Base-by-base conservation (phyloP, 2,113 vertebrate species). In the Chaetops frenatus region DNA sequence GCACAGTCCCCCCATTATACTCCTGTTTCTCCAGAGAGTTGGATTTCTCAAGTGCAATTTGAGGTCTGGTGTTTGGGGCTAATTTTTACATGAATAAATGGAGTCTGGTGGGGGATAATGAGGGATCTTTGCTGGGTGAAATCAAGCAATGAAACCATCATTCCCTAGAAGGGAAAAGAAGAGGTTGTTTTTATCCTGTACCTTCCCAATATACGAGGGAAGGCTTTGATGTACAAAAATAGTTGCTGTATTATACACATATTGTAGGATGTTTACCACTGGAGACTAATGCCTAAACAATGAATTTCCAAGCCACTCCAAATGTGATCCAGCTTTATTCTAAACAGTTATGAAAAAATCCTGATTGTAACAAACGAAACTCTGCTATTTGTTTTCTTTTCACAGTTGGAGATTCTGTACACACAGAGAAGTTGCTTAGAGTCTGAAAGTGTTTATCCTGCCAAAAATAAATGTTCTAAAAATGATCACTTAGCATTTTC, bases 161-260 rank as follows among this genome's bases (percentile, higher is more conserved):
- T 81, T 81, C 48, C 36, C 50, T 58, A 15, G 45, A 50, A 64
- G 29, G 50, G 45, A 47, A 81, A 76, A 89, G 28, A 80, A 86
- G 60, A 95, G 47, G 15, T 78, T 86, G 95, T 70, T 96, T 96
- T 93, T 92, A 64, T 86, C 77, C 80, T 92, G 77, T 69, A 90
- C 92, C 83, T 95, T 96, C 82, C 88, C 77, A 86, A 93, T 95
- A 81, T 56, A 79, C 0, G 9, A 88, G 90, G 69, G 61, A 90
- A 96, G 60, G 22, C 96, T 97, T 96, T 94, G 95, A 97, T 94
- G 95, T 97, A 74, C 86, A 90, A 82, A 95, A 96, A 96, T 96
- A 96, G 93, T 93, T 83, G 65, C 93, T 93, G 64, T 93, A 93
- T 94, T 95, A 93, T 94, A 90, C 81, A 91, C 88, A 64, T 93